Conservation (phyloP, 2,797 vertebrate species). For the Enteromius anoplus region DNA sequence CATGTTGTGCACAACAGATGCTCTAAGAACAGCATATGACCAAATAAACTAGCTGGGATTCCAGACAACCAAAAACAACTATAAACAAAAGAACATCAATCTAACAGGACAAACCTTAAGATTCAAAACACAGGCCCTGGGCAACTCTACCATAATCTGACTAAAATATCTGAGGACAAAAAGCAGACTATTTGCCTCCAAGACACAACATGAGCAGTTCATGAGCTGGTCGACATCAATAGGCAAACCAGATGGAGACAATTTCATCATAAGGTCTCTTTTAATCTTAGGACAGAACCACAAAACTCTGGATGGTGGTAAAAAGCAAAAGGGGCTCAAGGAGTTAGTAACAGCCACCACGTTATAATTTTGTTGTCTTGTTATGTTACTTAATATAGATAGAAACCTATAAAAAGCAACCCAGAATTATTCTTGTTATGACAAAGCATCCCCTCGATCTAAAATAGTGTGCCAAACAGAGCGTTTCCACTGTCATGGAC, state of each 20-base stretch:
- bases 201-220: constrained; percentile 46
- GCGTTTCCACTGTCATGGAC: constrained; percentile 60
- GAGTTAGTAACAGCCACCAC: constrained; percentile 60
- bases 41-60: constrained; percentile 21
- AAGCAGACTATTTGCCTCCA: constrained; percentile 41
- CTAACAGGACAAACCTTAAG: constrained; percentile 1
- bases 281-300: constrained; percentile 62
- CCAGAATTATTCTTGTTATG: constrained; percentile 79
- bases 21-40: background rate
- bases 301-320: constrained; percentile 61
- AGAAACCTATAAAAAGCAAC: constrained; percentile 81
- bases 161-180: constrained; percentile 35
- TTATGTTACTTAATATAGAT: constrained; percentile 86
- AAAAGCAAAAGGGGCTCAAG: constrained; percentile 57
- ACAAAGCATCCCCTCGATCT: constrained; percentile 76
- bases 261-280: constrained; percentile 63
- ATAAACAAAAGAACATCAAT: constrained; percentile 27
- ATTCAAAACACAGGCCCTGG: constrained; percentile 14
- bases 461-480: constrained; percentile 54
- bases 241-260: constrained; percentile 65
- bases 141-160: constrained; percentile 11
- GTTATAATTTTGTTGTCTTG: constrained; percentile 82
- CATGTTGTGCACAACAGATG: constrained; percentile 19
- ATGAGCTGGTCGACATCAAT: constrained; percentile 56
- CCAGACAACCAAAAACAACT: background rate